Evolutionary conservation across 2,113 vertebrate species (phyloP).

Genomic region (Austrofundulus limnaeus): DNA sequence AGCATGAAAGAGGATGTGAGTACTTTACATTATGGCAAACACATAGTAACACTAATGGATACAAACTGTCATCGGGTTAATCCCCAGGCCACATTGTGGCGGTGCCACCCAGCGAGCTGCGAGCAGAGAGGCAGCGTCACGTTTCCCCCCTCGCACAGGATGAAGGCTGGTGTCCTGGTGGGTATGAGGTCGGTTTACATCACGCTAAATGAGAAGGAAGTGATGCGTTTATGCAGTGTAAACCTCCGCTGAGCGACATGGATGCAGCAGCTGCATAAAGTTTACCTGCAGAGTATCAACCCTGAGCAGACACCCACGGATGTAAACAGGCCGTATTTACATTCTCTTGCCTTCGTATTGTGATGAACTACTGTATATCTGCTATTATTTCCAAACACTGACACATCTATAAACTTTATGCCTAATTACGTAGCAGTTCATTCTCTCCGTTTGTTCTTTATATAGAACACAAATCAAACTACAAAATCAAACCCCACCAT

Average conservation of each 20-base stretch:
- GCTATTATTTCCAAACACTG: constrained; percentile 17
- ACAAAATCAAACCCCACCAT: constrained; percentile 24
- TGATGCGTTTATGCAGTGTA: constrained; percentile 75
- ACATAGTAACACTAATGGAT: constrained; percentile 50
- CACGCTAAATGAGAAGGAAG: constrained; percentile 65
- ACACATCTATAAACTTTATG: constrained; percentile 49
- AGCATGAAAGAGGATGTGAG: constrained; percentile 40
- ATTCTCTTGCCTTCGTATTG: constrained; percentile 17
- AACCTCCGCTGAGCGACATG: constrained; percentile 53
- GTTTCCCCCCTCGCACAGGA: constrained; percentile 48
- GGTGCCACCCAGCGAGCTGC: constrained; percentile 63
- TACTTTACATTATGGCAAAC: constrained; percentile 14
- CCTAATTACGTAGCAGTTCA: constrained; percentile 29
- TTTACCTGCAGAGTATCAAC: constrained; percentile 77
- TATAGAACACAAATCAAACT: constrained; percentile 29
- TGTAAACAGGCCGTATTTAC: constrained; percentile 33
- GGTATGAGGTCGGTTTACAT: constrained; percentile 65
- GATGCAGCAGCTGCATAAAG: constrained; percentile 68
- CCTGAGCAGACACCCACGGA: constrained; percentile 3
- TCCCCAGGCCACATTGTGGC: constrained; percentile 33
- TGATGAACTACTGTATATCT: constrained; percentile 36
- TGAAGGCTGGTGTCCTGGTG: constrained; percentile 30
- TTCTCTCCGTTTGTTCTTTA: constrained; percentile 36
- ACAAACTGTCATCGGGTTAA: constrained; percentile 60
- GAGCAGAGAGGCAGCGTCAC: constrained; percentile 28